Percentiles rank a stretch among this genome's conserved stretches.
Conservation (phyloP, 30 jellyfish, hydroid and myxozoan genomes). For the Mastigias papua region DNA sequence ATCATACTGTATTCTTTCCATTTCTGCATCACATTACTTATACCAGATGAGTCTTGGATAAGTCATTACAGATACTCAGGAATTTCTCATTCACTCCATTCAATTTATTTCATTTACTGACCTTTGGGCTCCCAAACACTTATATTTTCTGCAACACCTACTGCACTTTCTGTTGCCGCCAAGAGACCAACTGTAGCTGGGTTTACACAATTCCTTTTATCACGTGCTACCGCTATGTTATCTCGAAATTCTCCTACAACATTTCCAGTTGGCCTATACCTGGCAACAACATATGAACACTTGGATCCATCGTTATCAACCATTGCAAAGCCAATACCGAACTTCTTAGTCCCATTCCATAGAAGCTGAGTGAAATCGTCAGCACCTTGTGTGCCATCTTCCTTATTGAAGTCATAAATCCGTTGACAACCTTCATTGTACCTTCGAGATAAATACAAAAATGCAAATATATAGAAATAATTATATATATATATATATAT, state of each 20-base stretch:
- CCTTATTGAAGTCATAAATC: constrained; percentile 62
- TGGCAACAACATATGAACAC: constrained; percentile 92
- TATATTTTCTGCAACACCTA: background rate
- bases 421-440: constrained; percentile 80
- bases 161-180: background rate
- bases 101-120: background rate
- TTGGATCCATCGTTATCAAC: constrained; percentile 66
- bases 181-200: background rate
- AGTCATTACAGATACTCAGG: background rate
- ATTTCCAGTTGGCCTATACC: constrained; percentile 91
- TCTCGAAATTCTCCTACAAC: constrained; percentile 72
- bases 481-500: too few relatives aligned
- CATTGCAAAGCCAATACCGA: constrained; percentile 93
- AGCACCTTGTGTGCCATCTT: constrained; percentile 81
- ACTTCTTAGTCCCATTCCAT: constrained; percentile 83
- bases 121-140: background rate
- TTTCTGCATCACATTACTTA: too few relatives aligned
- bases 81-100: background rate
- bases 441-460: too few relatives aligned
- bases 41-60: too few relatives aligned
- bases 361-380: constrained; percentile 91
- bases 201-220: constrained; percentile 24
- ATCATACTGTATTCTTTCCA: too few relatives aligned
- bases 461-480: too few relatives aligned
- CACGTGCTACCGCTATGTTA: constrained; percentile 56